Base-by-base conservation (phyloP, 2,888 invertebrate genomes). In the Bellardia bayeri region DNA sequence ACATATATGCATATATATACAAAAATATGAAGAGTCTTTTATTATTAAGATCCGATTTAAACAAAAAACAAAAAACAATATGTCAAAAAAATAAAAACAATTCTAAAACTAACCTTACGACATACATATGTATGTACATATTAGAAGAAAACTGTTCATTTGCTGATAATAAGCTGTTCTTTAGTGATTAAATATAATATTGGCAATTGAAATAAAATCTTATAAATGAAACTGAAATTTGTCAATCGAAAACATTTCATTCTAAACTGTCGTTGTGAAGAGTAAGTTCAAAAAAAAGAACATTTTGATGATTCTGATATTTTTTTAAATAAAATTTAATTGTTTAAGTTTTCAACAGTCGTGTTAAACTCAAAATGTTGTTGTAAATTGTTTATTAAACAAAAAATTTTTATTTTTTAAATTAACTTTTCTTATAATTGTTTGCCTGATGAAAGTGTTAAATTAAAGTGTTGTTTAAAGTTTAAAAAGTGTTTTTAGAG, bases 141-240 rank as follows among this genome's bases (percentile, higher is more conserved):
- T 78, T 63, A 56, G 51, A 85, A 84, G 75, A 80, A 87, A 84
- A 42, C 66, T 64, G 33, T 72, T 69, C 49, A 71, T 61, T 72
- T 51, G 68, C 72, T 82, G 82, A 82, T 85, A 82, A 82, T 79
- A 72, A 71, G 42, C 13, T 76, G 58, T 61, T 75, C 68, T 56
- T 75, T 54, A 64, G 40, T 63, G 49, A 72, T 66, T 23, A 82
- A 78, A 30, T 68, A 30, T 58, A 30, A 8, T 8, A 30, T 33
- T 74, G 71, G 54, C 14, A 37, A 61, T 16, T 58, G 9, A 68
- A 72, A 64, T 45, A 85, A 88, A 88, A 88, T 54, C 84, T 90
- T 92, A 91, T 91, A 91, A 91, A 92, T 89, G 88, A 89, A 89
- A 86, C 83, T 81, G 74, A 63, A 89, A 82, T 82, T 88, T 71